Evolutionary conservation across 1,140 invertebrate species (phyloP).

Genomic region (Copidosoma floridanum): DNA sequence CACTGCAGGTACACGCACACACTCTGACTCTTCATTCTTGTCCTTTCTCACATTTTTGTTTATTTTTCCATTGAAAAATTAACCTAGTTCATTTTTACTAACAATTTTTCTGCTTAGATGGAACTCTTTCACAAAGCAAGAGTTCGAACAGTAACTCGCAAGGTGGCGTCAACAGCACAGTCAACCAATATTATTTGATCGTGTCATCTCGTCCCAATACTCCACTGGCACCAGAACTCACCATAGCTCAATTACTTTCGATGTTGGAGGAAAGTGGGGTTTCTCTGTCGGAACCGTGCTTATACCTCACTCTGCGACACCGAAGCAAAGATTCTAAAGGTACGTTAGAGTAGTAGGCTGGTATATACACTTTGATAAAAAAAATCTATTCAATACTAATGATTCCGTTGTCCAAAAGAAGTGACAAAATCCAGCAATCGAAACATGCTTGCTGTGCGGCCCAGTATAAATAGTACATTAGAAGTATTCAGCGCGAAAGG

Average conservation of each 20-base stretch:
- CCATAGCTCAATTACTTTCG: conserved; percentile 64
- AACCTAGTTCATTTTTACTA: background rate
- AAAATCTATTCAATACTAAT: too few relatives aligned
- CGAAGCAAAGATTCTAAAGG: conserved; percentile 50
- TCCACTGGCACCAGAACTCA: conserved; percentile 59
- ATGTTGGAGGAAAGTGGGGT: conserved; percentile 59
- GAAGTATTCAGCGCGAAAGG: conserved; percentile 82
- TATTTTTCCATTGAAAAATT: too few relatives aligned
- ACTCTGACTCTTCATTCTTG: too few relatives aligned
- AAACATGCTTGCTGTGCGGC: conserved; percentile 42
- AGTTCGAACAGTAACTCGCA: conserved; percentile 31
- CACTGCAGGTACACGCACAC: conserved; percentile 37
- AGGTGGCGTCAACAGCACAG: conserved; percentile 25
- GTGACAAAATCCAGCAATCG: conserved; percentile 35
- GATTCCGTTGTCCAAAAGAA: too few relatives aligned
- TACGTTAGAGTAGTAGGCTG: conserved; percentile 26
- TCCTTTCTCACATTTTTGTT: too few relatives aligned
- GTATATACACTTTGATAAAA: too few relatives aligned
- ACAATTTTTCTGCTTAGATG: conserved; percentile 31
- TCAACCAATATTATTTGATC: conserved; percentile 52
- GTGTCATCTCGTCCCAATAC: conserved; percentile 54
- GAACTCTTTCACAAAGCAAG: conserved; percentile 36
- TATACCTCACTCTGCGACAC: conserved; percentile 51
- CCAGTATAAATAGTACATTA: conserved; percentile 65
- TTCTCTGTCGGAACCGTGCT: conserved; percentile 60